phyloP scores from a whole-genome alignment of 2,888 invertebrate genomes.

The Schrankia costaestrigalis region DNA sequence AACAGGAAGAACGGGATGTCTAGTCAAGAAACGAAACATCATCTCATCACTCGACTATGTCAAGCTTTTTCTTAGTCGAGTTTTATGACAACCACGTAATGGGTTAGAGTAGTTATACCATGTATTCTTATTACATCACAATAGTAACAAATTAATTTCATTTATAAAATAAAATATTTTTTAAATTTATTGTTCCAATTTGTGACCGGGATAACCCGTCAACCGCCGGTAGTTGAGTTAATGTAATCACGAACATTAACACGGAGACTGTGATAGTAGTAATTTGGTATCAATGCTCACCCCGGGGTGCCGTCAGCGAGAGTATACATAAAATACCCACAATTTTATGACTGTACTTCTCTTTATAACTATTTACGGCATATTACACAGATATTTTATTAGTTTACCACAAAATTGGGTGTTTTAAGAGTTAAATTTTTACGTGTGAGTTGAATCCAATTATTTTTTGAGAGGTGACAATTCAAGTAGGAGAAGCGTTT shows the following conservation, averaged over 20 bases:
- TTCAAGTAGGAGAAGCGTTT: too few relatives aligned
- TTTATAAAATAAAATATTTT: neutral
- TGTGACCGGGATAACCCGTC: conserved; percentile 28
- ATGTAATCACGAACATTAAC: conserved; percentile 25
- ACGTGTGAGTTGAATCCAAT: conserved; percentile 26
- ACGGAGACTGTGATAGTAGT: conserved; percentile 32
- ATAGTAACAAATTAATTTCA: neutral
- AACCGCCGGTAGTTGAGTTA: conserved; percentile 24
- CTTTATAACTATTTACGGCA: conserved; percentile 7
- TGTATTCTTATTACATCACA: too few relatives aligned
- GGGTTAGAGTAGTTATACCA: neutral
- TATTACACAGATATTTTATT: conserved; percentile 24
- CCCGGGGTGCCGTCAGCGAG: conserved; percentile 39
- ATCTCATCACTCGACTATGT: too few relatives aligned
- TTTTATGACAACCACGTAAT: neutral
- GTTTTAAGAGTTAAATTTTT: conserved; percentile 12
- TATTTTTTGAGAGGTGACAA: too few relatives aligned
- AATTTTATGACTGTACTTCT: conserved; percentile 12
- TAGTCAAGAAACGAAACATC: too few relatives aligned
- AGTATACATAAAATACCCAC: conserved; percentile 19
- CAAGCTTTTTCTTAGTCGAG: too few relatives aligned
- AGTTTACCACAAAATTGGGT: conserved; percentile 15
- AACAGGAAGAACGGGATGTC: too few relatives aligned
- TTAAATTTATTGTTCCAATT: too few relatives aligned
- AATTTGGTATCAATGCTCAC: conserved; percentile 37